Evolutionary conservation across 2,113 vertebrate genomes (phyloP).

Genomic region (Nothoprocta pentlandii): DNA sequence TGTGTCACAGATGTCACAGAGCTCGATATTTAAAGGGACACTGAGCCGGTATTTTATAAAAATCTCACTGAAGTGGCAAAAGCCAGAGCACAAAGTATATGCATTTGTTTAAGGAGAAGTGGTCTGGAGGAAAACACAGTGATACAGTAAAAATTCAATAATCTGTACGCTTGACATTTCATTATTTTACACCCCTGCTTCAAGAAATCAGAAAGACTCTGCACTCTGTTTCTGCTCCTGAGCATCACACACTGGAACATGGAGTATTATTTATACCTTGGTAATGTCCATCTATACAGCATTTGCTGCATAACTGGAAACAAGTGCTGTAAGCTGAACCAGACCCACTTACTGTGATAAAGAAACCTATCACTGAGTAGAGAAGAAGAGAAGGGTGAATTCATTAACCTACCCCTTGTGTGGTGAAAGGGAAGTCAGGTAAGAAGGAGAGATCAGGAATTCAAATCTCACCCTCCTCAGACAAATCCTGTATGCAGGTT

Average conservation of each 20-base stretch:
- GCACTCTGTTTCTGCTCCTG: neutral
- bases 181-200: neutral
- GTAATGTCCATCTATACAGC: neutral
- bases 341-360: neutral
- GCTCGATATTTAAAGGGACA: neutral
- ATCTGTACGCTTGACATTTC: neutral
- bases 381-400: neutral
- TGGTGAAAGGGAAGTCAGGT: neutral
- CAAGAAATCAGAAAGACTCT: neutral
- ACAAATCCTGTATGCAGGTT: neutral
- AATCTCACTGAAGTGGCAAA: neutral
- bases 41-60: neutral
- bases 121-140: neutral
- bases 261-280: neutral
- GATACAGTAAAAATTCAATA: neutral
- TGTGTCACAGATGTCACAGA: neutral
- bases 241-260: neutral
- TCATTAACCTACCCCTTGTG: neutral
- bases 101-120: neutral
- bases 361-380: neutral
- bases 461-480: neutral
- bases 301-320: neutral
- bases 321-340: neutral
- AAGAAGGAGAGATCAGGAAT: neutral
- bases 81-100: neutral